Evolutionary conservation across 2,888 invertebrate species (phyloP).

Genomic region (Trimorus sp.): DNA sequence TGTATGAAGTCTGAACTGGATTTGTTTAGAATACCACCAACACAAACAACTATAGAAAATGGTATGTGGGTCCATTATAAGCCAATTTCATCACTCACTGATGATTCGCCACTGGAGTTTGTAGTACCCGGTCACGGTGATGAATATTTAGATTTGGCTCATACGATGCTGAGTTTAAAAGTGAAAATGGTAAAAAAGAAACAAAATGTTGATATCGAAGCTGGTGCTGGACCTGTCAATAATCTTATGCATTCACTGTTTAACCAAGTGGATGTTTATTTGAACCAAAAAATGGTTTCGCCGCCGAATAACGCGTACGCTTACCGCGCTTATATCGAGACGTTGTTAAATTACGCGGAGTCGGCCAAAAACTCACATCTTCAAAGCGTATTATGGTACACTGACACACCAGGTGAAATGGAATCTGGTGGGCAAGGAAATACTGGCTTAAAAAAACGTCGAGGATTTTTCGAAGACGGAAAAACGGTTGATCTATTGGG

Average conservation of each 20-base stretch:
- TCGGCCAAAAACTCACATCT: conserved; percentile 48
- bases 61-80: conserved; percentile 69
- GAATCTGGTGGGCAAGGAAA: background rate
- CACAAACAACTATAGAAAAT: too few species aligned
- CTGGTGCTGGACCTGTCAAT: background rate
- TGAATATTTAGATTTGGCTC: too few species aligned
- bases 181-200: too few species aligned
- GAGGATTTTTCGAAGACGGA: background rate
- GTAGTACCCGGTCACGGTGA: conserved; percentile 67
- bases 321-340: conserved; percentile 69
- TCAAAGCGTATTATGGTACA: conserved; percentile 41
- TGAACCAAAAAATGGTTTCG: conserved; percentile 71
- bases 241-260: too few species aligned
- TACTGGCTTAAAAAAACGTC: background rate
- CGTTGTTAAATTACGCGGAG: conserved; percentile 61
- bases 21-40: conserved; percentile 67
- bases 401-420: conserved; percentile 27
- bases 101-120: conserved; percentile 70
- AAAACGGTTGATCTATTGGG: conserved; percentile 22
- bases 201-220: background rate
- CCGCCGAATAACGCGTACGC: conserved; percentile 68
- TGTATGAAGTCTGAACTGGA: conserved; percentile 50
- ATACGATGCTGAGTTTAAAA: too few species aligned
- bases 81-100: conserved; percentile 65
- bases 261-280: conserved; percentile 66